Evolutionary conservation across 2,797 vertebrate genomes (phyloP).

Genomic region (Centropyge bicolor): DNA sequence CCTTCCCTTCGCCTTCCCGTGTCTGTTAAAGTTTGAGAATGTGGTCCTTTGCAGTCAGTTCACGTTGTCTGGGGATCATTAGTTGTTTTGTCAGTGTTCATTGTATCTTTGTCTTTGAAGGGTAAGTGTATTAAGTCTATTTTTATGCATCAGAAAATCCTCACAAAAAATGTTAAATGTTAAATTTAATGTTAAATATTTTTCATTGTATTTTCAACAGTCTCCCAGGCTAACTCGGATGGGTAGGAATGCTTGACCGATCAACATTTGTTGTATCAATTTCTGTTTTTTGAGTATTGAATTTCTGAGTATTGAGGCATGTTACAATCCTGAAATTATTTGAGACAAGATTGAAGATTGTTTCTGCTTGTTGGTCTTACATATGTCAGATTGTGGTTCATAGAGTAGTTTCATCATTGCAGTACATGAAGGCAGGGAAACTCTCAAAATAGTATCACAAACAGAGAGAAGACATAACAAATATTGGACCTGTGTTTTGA

Average conservation of each 20-base stretch:
- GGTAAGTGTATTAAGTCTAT: conserved; percentile 66
- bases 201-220: conserved; percentile 25
- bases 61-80: conserved; percentile 42
- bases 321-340: background rate
- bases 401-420: background rate
- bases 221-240: conserved; percentile 28
- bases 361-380: background rate
- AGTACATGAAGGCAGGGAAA: conserved; percentile 12
- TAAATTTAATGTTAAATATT: conserved; percentile 11
- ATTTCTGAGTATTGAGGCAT: background rate
- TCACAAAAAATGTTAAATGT: background rate
- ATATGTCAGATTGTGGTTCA: background rate
- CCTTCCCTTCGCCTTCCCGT: conserved; percentile 26
- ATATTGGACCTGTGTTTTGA: conserved; percentile 17
- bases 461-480: background rate
- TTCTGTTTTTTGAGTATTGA: background rate
- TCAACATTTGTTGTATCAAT: conserved; percentile 8
- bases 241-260: conserved; percentile 20
- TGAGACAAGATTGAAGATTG: background rate
- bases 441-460: background rate
- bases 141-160: conserved; percentile 9
- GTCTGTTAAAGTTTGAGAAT: conserved; percentile 44
- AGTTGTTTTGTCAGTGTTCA: conserved; percentile 63
- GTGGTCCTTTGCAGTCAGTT: conserved; percentile 43
- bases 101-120: conserved; percentile 60